phyloP scores from a whole-genome alignment of 64 coral and sea anemone genomes.

The Acropora yongei region DNA sequence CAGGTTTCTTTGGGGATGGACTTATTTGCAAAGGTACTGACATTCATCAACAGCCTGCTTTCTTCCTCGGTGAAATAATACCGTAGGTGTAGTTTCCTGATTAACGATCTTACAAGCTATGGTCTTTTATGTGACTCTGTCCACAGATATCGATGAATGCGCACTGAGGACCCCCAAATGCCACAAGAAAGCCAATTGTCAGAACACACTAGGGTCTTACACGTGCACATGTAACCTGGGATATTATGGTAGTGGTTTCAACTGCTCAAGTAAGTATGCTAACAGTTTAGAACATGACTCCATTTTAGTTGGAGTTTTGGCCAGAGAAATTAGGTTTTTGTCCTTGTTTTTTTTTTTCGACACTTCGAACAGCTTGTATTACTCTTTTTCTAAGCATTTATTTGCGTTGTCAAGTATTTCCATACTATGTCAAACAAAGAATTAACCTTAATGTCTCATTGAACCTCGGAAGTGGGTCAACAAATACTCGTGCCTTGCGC shows the following conservation, averaged over 20 bases:
- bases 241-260: slow-evolving; percentile 43
- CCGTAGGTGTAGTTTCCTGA: too few relatives aligned
- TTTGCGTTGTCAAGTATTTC: too few relatives aligned
- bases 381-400: too few relatives aligned
- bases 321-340: too few relatives aligned
- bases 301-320: too few relatives aligned
- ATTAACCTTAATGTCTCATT: too few relatives aligned
- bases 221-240: slow-evolving; percentile 23
- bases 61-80: neutral
- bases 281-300: neutral
- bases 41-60: neutral
- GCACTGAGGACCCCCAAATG: slow-evolving; percentile 26
- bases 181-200: slow-evolving; percentile 41
- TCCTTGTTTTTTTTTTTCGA: too few relatives aligned
- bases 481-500: too few relatives aligned
- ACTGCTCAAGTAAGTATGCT: slow-evolving; percentile 38
- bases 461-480: too few relatives aligned
- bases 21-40: slow-evolving; percentile 65
- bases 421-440: too few relatives aligned
- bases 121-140: neutral
- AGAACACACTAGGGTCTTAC: slow-evolving; percentile 16
- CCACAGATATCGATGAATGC: slow-evolving; percentile 50
- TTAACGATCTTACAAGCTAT: too few relatives aligned
- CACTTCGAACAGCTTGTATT: too few relatives aligned
- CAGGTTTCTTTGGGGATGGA: slow-evolving; percentile 76